Percentiles rank a stretch among this genome's conserved stretches.
phyloP scores from a whole-genome alignment of 2,797 vertebrate species.

The Fistularia commersonii region DNA sequence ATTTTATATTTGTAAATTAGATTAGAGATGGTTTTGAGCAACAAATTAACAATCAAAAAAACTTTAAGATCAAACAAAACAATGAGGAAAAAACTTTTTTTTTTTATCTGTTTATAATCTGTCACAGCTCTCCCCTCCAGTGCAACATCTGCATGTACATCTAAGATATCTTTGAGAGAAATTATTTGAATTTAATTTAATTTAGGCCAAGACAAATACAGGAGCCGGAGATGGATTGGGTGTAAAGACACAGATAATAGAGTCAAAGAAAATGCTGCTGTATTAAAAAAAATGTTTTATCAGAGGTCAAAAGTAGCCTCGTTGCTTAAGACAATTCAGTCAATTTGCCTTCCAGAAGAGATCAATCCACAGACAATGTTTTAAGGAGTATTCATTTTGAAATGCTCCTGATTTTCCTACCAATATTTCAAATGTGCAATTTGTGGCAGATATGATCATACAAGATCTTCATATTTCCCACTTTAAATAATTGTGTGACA shows the following conservation, averaged over 20 bases:
- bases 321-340: slow-evolving; percentile 14
- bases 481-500: no score
- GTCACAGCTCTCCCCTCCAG: slow-evolving; percentile 18
- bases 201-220: slow-evolving; percentile 23
- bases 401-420: no score
- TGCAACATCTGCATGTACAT: slow-evolving; percentile 44
- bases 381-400: no score
- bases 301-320: slow-evolving; percentile 20
- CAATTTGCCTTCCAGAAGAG: slow-evolving; percentile 17
- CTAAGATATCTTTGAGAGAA: slow-evolving; percentile 19
- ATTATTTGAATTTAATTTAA: slow-evolving; percentile 22
- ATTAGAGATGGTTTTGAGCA: slow-evolving; percentile 7
- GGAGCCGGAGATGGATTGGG: slow-evolving; percentile 13
- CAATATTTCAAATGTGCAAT: no score
- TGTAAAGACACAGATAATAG: slow-evolving; percentile 21
- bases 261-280: slow-evolving; percentile 18
- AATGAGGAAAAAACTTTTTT: background rate
- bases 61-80: background rate
- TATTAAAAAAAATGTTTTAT: slow-evolving; percentile 13
- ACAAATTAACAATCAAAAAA: slow-evolving; percentile 8
- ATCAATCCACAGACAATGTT: slow-evolving; percentile 11
- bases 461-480: no score
- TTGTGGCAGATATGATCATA: no score
- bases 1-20: slow-evolving; percentile 8
- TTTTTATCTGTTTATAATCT: slow-evolving; percentile 18